A percentile compares a stretch with the other conserved stretches of the same genome.
phyloP scores from a whole-genome alignment of 2,888 invertebrate genomes.

The Drosophila atroscutellata region DNA sequence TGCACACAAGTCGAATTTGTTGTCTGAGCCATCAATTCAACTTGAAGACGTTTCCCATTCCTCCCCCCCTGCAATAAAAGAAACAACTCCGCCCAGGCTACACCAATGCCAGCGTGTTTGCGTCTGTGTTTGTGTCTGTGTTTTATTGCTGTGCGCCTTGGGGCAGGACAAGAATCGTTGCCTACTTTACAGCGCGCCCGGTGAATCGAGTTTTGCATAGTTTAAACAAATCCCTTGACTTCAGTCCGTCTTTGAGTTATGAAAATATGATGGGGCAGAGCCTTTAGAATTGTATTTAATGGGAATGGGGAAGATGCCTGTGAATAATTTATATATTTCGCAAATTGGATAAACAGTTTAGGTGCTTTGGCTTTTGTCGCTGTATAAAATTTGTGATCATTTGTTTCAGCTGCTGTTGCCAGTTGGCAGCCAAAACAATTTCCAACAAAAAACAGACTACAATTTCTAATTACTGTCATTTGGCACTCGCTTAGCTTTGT shows the following conservation, averaged over 20 bases:
- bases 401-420: constrained; percentile 71
- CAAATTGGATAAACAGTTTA: constrained; percentile 60
- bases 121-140: constrained; percentile 31
- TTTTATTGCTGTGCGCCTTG: constrained; percentile 80
- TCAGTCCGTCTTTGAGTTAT: constrained; percentile 63
- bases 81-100: constrained; percentile 16
- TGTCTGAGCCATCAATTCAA: constrained; percentile 80
- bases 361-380: constrained; percentile 55
- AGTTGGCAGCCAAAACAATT: constrained; percentile 58
- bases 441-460: constrained; percentile 40
- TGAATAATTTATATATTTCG: constrained; percentile 75
- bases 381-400: constrained; percentile 73
- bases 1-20: constrained; percentile 78
- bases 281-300: constrained; percentile 23
- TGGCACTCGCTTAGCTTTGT: constrained; percentile 60
- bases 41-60: constrained; percentile 64
- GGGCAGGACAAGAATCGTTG: constrained; percentile 71
- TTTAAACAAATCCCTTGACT: constrained; percentile 68
- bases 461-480: constrained; percentile 79
- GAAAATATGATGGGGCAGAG: constrained; percentile 61
- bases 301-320: constrained; percentile 40
- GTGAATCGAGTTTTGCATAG: constrained; percentile 75
- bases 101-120: constrained; percentile 49
- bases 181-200: constrained; percentile 68
- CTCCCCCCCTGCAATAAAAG: constrained; percentile 1